Conservation (phyloP, 2,113 vertebrate species). For the Holacanthus passer region DNA sequence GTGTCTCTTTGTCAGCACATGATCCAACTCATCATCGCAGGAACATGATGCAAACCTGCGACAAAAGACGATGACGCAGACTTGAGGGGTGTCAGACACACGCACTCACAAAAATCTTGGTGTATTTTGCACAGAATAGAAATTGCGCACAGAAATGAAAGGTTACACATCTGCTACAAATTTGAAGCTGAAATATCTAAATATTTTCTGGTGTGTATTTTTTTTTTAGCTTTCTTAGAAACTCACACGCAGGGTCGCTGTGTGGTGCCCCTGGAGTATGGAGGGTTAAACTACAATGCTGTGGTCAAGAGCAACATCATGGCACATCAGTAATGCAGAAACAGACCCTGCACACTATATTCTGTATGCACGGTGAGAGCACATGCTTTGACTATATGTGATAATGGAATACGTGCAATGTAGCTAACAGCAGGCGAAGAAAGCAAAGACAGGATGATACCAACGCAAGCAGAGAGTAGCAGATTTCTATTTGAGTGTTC, state of each 20-base stretch:
- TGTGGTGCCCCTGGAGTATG: not conserved
- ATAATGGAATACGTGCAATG: slow-evolving; percentile 7
- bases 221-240: not conserved
- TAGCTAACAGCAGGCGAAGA: slow-evolving; percentile 3
- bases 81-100: not conserved
- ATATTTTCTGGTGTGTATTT: not conserved
- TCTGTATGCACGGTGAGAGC: not conserved
- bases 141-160: not conserved
- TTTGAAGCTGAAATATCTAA: not conserved
- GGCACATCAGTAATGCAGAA: not conserved
- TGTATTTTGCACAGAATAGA: too few species aligned
- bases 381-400: not conserved
- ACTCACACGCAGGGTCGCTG: not conserved
- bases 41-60: not conserved
- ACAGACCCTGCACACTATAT: not conserved
- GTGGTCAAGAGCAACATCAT: slow-evolving; percentile 10
- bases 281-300: not conserved
- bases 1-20: slow-evolving; percentile 15
- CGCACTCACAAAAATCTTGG: too few species aligned
- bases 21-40: not conserved
- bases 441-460: not conserved
- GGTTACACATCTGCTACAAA: not conserved
- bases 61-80: not conserved
- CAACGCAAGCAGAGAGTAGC: not conserved
- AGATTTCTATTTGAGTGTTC: not conserved